phyloP scores from a whole-genome alignment of 2,113 vertebrate genomes.

The Ovibos moschatus region DNA sequence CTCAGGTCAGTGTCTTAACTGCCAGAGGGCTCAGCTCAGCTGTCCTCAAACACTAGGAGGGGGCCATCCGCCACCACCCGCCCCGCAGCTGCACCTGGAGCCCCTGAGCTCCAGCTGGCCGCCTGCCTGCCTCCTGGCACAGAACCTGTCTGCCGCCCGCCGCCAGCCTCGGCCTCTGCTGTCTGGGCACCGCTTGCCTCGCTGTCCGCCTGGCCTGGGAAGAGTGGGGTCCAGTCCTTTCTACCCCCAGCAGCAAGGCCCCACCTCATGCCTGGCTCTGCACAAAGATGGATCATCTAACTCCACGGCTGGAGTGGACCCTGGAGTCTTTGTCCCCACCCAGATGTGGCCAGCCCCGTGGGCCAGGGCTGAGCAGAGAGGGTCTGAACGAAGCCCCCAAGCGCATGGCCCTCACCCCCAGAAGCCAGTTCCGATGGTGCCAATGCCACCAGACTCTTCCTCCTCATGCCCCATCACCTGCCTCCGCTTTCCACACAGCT shows the following conservation, averaged over 20 bases:
- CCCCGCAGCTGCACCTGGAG: neutral
- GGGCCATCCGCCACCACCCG: fast-evolving
- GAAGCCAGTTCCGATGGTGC: neutral
- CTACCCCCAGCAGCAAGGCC: neutral
- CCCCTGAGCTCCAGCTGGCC: neutral
- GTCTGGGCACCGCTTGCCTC: fast-evolving
- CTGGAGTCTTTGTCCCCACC: fast-evolving
- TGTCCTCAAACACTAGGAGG: neutral
- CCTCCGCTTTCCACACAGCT: neutral
- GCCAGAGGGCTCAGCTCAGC: neutral
- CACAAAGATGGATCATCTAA: neutral
- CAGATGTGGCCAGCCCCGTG: neutral
- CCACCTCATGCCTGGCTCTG: neutral
- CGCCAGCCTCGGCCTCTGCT: neutral
- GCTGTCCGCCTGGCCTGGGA: neutral
- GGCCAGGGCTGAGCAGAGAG: neutral
- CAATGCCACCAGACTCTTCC: neutral
- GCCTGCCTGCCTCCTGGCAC: neutral
- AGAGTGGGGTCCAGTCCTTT: neutral
- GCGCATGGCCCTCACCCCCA: neutral
- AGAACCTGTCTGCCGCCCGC: neutral
- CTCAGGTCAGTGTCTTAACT: neutral
- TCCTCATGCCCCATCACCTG: neutral
- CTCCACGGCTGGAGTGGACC: neutral
- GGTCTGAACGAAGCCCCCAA: neutral